These are phyloP conservation scores for Pollachius pollachius DNA, from an alignment of 2,113 vertebrate genomes.

Conservation along the genomic window DNA sequence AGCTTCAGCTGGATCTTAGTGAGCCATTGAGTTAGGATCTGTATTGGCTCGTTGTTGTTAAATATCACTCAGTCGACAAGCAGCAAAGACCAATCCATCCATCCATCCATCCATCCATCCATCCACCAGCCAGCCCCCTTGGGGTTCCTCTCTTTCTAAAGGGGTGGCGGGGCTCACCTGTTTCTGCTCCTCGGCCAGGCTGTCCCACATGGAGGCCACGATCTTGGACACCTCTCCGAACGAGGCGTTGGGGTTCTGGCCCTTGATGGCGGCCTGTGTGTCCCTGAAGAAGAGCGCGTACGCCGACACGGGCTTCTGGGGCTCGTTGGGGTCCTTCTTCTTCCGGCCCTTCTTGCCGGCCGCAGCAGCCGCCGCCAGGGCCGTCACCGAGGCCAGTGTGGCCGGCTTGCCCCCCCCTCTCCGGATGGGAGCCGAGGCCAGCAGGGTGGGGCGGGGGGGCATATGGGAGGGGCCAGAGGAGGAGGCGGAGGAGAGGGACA, in stretches of 20 bases:
- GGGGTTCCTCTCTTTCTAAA: too few species aligned
- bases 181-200: slow-evolving; percentile 90
- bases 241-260: slow-evolving; percentile 90
- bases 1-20: too few species aligned
- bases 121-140: too few species aligned
- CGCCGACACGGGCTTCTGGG: slow-evolving; percentile 88
- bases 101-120: too few species aligned
- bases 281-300: slow-evolving; percentile 92
- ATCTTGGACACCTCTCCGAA: slow-evolving; percentile 94
- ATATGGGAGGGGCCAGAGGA: slow-evolving; percentile 61
- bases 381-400: slow-evolving; percentile 17
- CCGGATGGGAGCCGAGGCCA: slow-evolving; percentile 54
- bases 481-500: slow-evolving; percentile 64
- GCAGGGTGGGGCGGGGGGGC: slow-evolving; percentile 34
- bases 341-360: slow-evolving; percentile 76
- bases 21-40: too few species aligned
- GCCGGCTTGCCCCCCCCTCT: slow-evolving; percentile 62
- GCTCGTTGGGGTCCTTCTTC: slow-evolving; percentile 91
- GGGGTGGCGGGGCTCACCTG: slow-evolving; percentile 68
- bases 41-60: too few species aligned
- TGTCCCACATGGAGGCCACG: slow-evolving; percentile 95
- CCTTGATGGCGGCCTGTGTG: slow-evolving; percentile 91
- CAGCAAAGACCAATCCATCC: too few species aligned
- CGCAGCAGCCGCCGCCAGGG: slow-evolving; percentile 9
- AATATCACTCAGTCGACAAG: too few species aligned